These are phyloP conservation scores for Sebastes hubbsi DNA, from an alignment of 2,797 vertebrate genomes.

Conservation along the genomic window DNA sequence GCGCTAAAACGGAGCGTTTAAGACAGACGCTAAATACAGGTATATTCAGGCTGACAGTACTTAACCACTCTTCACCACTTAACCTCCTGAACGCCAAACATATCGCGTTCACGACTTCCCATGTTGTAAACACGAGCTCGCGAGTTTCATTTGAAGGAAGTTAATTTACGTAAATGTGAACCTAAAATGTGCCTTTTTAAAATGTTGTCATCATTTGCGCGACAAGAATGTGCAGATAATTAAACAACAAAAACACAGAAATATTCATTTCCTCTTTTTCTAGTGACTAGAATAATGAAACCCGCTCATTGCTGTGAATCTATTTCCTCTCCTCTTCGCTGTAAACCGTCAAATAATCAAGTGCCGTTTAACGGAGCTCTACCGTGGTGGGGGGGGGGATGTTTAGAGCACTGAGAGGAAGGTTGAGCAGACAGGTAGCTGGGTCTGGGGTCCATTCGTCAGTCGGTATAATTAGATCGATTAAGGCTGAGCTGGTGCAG, in stretches of 20 bases:
- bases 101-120: too few species aligned
- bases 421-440: slow-evolving; percentile 45
- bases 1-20: too few species aligned
- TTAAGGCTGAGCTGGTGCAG: slow-evolving; percentile 62
- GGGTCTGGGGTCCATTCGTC: slow-evolving; percentile 51
- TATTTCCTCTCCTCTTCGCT: not conserved
- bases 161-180: not conserved
- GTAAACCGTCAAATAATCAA: not conserved
- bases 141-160: too few species aligned
- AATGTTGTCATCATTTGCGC: not conserved
- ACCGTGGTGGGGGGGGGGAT: not conserved
- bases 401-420: not conserved
- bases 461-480: slow-evolving; percentile 73
- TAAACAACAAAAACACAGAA: not conserved
- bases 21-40: rapidly evolving
- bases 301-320: not conserved
- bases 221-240: not conserved
- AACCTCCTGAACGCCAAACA: too few species aligned
- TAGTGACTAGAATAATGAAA: not conserved
- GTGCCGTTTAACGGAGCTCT: not conserved
- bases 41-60: too few species aligned
- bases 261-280: not conserved
- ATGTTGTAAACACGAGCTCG: too few species aligned
- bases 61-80: too few species aligned
- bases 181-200: not conserved